A percentile compares a stretch with the other conserved stretches of the same genome.
These are phyloP conservation scores for Trichogramma pretiosum DNA, from an alignment of 1,140 invertebrate species.

Conservation along the genomic window DNA sequence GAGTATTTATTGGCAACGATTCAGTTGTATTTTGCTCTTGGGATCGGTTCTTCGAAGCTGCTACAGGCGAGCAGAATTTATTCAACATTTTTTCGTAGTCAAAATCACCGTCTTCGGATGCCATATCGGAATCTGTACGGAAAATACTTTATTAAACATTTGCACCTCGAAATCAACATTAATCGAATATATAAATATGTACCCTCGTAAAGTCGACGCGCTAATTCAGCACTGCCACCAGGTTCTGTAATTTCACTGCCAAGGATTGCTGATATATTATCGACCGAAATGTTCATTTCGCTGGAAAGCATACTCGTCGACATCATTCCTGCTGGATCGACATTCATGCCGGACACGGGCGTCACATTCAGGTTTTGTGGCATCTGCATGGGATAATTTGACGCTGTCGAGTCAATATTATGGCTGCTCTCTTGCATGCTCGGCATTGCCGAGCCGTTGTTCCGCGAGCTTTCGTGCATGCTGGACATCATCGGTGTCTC, in stretches of 20 bases:
- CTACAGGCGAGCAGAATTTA: slow-evolving; percentile 9
- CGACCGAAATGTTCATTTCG: background rate
- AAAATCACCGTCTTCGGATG: slow-evolving; percentile 7
- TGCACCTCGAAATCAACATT: background rate
- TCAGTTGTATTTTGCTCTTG: too few relatives aligned
- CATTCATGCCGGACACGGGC: background rate
- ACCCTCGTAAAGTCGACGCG: slow-evolving; percentile 7
- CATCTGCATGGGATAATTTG: background rate
- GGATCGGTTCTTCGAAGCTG: too few relatives aligned
- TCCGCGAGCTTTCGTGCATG: background rate
- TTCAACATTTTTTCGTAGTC: slow-evolving; percentile 8
- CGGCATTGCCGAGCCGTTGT: too few relatives aligned
- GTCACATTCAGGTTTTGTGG: background rate
- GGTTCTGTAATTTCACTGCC: slow-evolving; percentile 15
- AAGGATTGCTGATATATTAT: slow-evolving; percentile 13
- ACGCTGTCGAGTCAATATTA: too few relatives aligned
- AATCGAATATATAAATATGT: background rate
- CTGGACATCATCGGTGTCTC: background rate
- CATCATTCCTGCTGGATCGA: background rate
- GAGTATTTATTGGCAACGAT: too few relatives aligned
- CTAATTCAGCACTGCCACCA: slow-evolving; percentile 11
- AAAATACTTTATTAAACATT: background rate
- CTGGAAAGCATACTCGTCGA: background rate
- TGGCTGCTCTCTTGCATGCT: too few relatives aligned
- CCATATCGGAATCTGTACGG: slow-evolving; percentile 7